Percentiles rank a stretch among this genome's conserved stretches.
These are phyloP conservation scores for Teleiodes luculella DNA, from an alignment of 2,888 invertebrate species.

Conservation along the genomic window DNA sequence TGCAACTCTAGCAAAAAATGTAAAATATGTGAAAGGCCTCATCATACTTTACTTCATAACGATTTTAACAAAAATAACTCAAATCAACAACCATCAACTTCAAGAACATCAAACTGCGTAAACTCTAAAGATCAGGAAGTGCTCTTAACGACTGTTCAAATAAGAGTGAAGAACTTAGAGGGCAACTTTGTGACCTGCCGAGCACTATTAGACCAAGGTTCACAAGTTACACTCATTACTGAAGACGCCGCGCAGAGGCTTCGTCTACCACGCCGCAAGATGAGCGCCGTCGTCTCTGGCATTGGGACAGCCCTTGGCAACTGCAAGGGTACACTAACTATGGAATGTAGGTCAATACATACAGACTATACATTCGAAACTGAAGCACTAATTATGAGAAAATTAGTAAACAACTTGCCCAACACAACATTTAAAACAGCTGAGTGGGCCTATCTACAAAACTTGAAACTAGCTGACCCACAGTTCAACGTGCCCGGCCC, in stretches of 20 bases:
- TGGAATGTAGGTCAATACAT: slow-evolving; percentile 12
- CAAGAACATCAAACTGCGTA: not conserved
- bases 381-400: slow-evolving; percentile 15
- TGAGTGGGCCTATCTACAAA: slow-evolving; percentile 7
- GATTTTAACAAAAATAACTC: not conserved
- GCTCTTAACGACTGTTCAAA: not conserved
- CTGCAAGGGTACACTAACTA: not conserved
- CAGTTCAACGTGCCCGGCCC: not conserved
- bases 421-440: slow-evolving; percentile 13
- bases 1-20: slow-evolving; percentile 16
- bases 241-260: not conserved
- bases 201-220: not conserved
- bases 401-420: slow-evolving; percentile 18
- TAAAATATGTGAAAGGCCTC: slow-evolving; percentile 7
- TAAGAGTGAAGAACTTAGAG: not conserved
- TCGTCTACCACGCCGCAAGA: not conserved
- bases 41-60: slow-evolving; percentile 16
- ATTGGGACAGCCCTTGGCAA: not conserved
- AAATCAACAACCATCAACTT: not conserved
- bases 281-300: not conserved
- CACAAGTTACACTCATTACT: not conserved
- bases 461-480: slow-evolving; percentile 11
- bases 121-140: not conserved
- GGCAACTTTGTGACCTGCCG: not conserved
- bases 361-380: slow-evolving; percentile 10